phyloP scores from a whole-genome alignment of 2,888 invertebrate genomes.

The Parnassius glacialis region DNA sequence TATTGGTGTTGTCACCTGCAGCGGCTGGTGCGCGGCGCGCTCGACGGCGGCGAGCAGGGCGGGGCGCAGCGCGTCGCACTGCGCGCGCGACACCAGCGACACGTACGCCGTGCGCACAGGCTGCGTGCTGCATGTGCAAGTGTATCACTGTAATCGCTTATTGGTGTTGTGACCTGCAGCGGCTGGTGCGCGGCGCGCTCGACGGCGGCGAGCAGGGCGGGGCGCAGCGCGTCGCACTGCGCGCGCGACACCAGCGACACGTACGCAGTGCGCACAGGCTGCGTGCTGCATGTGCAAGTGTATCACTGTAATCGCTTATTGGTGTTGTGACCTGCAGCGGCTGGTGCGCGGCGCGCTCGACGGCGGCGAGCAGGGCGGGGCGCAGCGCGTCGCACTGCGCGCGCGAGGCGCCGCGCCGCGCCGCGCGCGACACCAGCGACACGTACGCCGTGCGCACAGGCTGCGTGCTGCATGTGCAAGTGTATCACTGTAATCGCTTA shows the following conservation, averaged over 20 bases:
- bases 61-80: too few species aligned
- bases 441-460: conserved; percentile 87
- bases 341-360: conserved; percentile 88
- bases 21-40: conserved; percentile 87
- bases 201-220: conserved; percentile 76
- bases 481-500: too few species aligned
- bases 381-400: too few species aligned
- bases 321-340: conserved; percentile 81
- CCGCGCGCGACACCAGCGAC: conserved; percentile 35
- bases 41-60: conserved; percentile 82
- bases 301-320: too few species aligned
- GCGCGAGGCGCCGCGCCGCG: too few species aligned
- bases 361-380: conserved; percentile 67
- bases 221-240: too few species aligned
- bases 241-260: conserved; percentile 35
- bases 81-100: conserved; percentile 35
- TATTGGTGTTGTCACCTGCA: conserved; percentile 72
- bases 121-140: too few species aligned
- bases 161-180: conserved; percentile 74
- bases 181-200: conserved; percentile 89
- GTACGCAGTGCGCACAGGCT: conserved; percentile 88
- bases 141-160: too few species aligned
- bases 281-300: too few species aligned
- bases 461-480: too few species aligned
- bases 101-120: conserved; percentile 87